Base-by-base conservation (phyloP, 2,888 invertebrate genomes). In the Lasius platythorax region DNA sequence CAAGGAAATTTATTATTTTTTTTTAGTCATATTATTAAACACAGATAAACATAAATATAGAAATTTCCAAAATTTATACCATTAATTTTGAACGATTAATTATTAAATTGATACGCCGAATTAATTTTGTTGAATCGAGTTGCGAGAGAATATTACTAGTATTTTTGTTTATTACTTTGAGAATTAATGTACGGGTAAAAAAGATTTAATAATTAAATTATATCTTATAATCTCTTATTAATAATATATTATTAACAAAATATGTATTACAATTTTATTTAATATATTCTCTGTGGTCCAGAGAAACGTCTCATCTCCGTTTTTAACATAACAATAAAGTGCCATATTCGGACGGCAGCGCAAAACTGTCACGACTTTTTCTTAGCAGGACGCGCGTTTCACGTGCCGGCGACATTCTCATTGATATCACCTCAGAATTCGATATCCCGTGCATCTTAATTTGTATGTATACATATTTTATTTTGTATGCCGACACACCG, bases 391-490 rank as follows among this genome's bases (percentile, higher is more conserved):
- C 43, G 56, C 61, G 28, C 12, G 79, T 63, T 81, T 81, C 79
- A 81, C 79, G 72, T 79, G 79, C 72, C n/a, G 43, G 15, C 70
- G 18, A 79, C 46, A 18, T 70, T 68, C 30, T 68, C 56, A 56
- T 46, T 70, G 37, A 23, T 81, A 37, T 70, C 43, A 72, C 46
- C 23, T 43, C n/a, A 18, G 18, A 61, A 72, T 72, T 72, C 72
- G 61, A 72, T 79, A 79, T 40, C 37, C 30, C 82, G 58, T 87
- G 83, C 85, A 85, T 82, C 73, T 86, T 82, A 70, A 81, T 84
- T 75, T 74, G 46, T 68, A 66, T 67, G 53, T 74, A 66, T 72
- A 58, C 33, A 82, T 70, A 56, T 63, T 86, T 83, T 64, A 66
- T 67, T 23, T 85, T 58, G 70, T 72, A 79, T 37, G 67, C 40